Evolutionary conservation across 2,888 invertebrate species (phyloP).

Genomic region (Mechanitis mazaeus): DNA sequence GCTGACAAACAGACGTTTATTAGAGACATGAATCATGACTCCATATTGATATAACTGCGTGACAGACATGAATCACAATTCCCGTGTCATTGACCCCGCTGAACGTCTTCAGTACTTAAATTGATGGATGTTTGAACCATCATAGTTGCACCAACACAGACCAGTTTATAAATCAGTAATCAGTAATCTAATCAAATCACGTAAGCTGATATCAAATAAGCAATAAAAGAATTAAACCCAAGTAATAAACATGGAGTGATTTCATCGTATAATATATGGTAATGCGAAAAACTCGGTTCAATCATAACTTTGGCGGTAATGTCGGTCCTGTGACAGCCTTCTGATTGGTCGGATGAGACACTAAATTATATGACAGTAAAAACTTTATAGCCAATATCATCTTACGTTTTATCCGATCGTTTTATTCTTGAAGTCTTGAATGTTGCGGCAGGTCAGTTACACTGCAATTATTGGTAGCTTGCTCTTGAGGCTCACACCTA

Average conservation of each 20-base stretch:
- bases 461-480: neutral
- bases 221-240: slow-evolving; percentile 43
- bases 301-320: slow-evolving; percentile 68
- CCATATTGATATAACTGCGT: slow-evolving; percentile 32
- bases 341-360: slow-evolving; percentile 50
- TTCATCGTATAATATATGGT: slow-evolving; percentile 63
- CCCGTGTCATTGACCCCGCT: slow-evolving; percentile 29
- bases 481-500: no score
- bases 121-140: neutral
- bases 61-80: slow-evolving; percentile 56
- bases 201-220: slow-evolving; percentile 22
- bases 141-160: neutral
- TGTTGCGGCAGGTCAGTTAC: neutral
- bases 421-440: neutral
- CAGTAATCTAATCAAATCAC: slow-evolving; percentile 15
- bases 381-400: slow-evolving; percentile 43
- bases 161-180: neutral
- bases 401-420: slow-evolving; percentile 1
- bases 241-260: slow-evolving; percentile 53
- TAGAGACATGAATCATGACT: slow-evolving; percentile 46
- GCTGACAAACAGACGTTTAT: slow-evolving; percentile 48
- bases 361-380: slow-evolving; percentile 58
- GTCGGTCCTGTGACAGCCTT: slow-evolving; percentile 44
- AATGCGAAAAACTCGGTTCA: slow-evolving; percentile 57
- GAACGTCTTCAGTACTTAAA: slow-evolving; percentile 9